phyloP scores from a whole-genome alignment of 2,888 invertebrate genomes.

The Tipula lateralis region DNA sequence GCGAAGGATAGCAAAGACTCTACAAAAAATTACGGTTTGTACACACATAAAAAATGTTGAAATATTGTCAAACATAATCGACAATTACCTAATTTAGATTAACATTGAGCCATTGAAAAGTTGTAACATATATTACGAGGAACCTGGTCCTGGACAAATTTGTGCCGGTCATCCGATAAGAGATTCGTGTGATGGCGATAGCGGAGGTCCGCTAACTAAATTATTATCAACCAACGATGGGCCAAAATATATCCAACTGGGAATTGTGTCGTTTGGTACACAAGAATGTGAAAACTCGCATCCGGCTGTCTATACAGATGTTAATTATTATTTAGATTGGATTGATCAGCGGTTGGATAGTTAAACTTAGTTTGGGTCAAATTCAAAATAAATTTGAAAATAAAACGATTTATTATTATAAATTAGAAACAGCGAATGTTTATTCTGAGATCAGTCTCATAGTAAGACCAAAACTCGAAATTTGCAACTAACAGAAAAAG shows the following conservation, averaged over 20 bases:
- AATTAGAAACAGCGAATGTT: too few species aligned
- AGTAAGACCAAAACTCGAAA: too few species aligned
- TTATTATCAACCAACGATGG: background rate
- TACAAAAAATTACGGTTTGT: background rate
- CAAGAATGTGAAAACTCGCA: background rate
- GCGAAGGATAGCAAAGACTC: background rate
- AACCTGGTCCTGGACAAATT: background rate
- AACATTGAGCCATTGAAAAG: background rate
- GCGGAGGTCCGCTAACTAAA: background rate
- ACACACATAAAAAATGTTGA: background rate
- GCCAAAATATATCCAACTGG: background rate
- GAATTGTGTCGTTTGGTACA: background rate
- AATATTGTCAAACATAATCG: background rate
- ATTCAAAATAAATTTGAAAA: too few species aligned
- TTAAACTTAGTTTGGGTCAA: too few species aligned
- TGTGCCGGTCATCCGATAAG: background rate
- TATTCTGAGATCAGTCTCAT: too few species aligned
- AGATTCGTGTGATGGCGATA: background rate
- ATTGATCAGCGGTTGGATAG: too few species aligned
- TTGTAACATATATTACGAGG: background rate
- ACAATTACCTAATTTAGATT: background rate
- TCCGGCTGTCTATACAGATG: background rate
- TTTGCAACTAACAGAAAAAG: too few species aligned
- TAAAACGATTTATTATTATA: too few species aligned
- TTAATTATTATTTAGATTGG: background rate